These are phyloP conservation scores for Phainopepla nitens DNA, from an alignment of 2,113 vertebrate genomes.

Conservation along the genomic window DNA sequence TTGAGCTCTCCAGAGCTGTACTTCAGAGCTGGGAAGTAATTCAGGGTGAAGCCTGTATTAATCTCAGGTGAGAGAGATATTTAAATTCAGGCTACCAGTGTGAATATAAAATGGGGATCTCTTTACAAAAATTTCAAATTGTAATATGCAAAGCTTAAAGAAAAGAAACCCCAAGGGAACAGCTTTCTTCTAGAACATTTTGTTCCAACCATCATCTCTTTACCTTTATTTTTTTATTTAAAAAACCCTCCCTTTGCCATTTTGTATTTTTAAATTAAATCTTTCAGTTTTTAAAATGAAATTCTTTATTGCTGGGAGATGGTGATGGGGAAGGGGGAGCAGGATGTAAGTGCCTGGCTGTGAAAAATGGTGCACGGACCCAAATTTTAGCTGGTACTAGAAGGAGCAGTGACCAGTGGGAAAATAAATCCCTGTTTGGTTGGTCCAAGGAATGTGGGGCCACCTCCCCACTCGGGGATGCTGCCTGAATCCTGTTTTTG, in stretches of 20 bases:
- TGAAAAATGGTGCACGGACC: neutral
- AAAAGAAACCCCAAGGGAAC: conserved; percentile 60
- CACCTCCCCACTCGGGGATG: neutral
- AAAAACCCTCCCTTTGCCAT: conserved; percentile 59
- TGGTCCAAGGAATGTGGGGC: neutral
- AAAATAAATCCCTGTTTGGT: neutral
- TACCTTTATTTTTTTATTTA: conserved; percentile 59
- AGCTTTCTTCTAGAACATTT: conserved; percentile 66
- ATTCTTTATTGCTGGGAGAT: conserved; percentile 20
- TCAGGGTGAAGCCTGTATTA: conserved; percentile 72
- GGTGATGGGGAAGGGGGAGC: neutral
- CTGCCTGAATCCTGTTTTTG: neutral
- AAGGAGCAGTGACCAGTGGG: neutral
- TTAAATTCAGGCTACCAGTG: conserved; percentile 67
- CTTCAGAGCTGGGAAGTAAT: conserved; percentile 75
- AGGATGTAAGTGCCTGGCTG: neutral
- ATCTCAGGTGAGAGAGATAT: conserved; percentile 73
- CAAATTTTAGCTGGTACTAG: neutral
- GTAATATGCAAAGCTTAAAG: conserved; percentile 72
- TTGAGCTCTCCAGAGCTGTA: conserved; percentile 68
- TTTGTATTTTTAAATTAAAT: conserved; percentile 69
- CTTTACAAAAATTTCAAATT: conserved; percentile 72
- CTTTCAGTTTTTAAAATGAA: conserved; percentile 61
- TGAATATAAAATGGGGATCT: conserved; percentile 73
- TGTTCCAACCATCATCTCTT: conserved; percentile 61